Evolutionary conservation across 2,888 invertebrate species (phyloP), one percentile per base, ranked within the genome.

Genomic region (Philaethria dido): DNA sequence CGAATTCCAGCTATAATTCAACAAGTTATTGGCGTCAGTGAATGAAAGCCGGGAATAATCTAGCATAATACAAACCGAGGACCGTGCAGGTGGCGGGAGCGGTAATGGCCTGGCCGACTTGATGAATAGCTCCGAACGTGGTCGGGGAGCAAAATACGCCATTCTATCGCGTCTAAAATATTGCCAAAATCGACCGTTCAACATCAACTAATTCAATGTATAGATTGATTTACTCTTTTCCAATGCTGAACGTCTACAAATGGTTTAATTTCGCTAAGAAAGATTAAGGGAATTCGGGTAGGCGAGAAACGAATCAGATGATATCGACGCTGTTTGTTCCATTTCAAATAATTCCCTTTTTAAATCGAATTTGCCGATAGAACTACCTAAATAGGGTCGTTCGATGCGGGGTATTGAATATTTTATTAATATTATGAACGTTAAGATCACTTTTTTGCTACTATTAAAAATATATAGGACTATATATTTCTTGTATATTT

Each of bases 71-170:
- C 84, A 83, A 87, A 83, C 83, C 84, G 80, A 82, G 79, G 82
- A 78, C 80, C 85, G 82, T 88, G 88, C 88, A 87, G 89, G 89
- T 89, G 88, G 85, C 87, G 86, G 79, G 80, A 75, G 75, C 78
- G 81, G 88, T 90, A 89, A 90, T 90, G 85, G 89, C 81, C 78
- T 78, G 81, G 80, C 80, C 80, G 81, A 85, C 86, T 88, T 90
- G 90, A 90, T 90, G 89, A 89, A 90, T 90, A 88, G 89, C 81
- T 81, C 72, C 74, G 79, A 79, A 89, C 90, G 90, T 90, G 90
- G 81, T 77, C 77, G 69, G 88, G 81, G 80, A 85, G 85, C 87
- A 85, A 89, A 89, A 86, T 82, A 80, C 81, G 81, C 81, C 84
- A 83, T 86, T 86, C 83, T 82, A 85, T 83, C 78, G 84, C 84